Percentiles rank a stretch among this genome's conserved stretches.
Conservation (phyloP, 2,113 vertebrate genomes). For the Caranx melampygus region DNA sequence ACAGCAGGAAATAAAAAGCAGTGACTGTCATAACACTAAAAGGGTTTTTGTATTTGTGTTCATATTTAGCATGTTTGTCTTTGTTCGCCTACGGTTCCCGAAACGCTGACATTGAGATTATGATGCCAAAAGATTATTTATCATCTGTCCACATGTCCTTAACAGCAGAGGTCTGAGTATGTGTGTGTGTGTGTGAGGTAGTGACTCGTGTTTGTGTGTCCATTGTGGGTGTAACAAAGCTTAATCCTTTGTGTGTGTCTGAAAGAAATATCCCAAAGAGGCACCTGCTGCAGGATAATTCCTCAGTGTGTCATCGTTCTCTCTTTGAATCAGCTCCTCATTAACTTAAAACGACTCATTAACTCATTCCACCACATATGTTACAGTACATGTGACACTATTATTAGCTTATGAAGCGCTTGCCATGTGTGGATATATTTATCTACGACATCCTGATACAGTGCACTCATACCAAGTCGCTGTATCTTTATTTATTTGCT, state of each 20-base stretch:
- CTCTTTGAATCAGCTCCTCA: constrained; percentile 32
- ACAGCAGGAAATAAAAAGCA: not conserved
- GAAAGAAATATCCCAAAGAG: constrained; percentile 49
- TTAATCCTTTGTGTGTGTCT: constrained; percentile 61
- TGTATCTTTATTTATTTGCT: constrained; percentile 10
- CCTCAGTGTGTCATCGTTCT: constrained; percentile 32
- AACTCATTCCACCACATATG: constrained; percentile 10
- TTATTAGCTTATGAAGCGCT: constrained; percentile 4
- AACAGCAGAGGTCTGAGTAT: constrained; percentile 27
- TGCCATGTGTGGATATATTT: constrained; percentile 13
- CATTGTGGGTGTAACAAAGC: constrained; percentile 57
- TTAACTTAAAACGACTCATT: constrained; percentile 39
- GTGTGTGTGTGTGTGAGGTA: constrained; percentile 10
- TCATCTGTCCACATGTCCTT: constrained; percentile 30
- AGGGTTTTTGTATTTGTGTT: not conserved
- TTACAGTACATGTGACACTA: not conserved
- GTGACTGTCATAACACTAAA: not conserved
- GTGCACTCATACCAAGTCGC: not conserved
- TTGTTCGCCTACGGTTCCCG: not conserved
- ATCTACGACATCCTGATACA: not conserved
- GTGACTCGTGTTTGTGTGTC: constrained; percentile 37
- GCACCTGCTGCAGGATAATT: constrained; percentile 65
- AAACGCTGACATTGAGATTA: constrained; percentile 28
- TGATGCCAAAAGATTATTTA: constrained; percentile 30
- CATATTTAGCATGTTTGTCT: not conserved